These are phyloP conservation scores for Callyntrura guangdongensis DNA, from an alignment of 2,888 invertebrate species.

Conservation along the genomic window DNA sequence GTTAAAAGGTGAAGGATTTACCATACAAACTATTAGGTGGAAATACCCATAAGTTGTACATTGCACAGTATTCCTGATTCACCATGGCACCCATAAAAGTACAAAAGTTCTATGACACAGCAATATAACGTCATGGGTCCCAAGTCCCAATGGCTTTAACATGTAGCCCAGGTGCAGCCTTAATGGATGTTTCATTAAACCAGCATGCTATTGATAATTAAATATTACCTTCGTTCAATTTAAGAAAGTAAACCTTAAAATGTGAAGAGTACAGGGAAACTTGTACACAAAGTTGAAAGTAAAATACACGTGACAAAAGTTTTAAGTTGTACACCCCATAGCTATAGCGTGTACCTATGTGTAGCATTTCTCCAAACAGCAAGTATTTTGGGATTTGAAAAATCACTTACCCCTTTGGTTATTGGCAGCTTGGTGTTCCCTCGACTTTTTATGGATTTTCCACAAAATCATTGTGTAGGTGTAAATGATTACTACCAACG, in stretches of 20 bases:
- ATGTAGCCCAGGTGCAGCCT: not conserved
- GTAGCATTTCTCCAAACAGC: not conserved
- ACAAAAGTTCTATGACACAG: no score
- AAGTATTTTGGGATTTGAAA: not conserved
- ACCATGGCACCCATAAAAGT: no score
- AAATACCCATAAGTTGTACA: no score
- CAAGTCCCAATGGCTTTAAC: not conserved
- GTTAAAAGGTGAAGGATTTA: no score
- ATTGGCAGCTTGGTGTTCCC: constrained; percentile 62
- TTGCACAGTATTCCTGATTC: no score
- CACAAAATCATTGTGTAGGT: constrained; percentile 91
- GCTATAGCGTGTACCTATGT: not conserved
- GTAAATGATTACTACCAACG: constrained; percentile 90
- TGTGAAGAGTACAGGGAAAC: not conserved
- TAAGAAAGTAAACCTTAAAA: not conserved
- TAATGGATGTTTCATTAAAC: no score
- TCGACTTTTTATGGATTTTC: constrained; percentile 90
- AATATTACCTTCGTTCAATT: no score
- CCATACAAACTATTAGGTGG: no score
- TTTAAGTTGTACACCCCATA: not conserved
- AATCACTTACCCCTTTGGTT: constrained; percentile 48
- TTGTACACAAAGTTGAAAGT: not conserved
- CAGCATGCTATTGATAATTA: no score
- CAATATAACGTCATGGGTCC: no score
- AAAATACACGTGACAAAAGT: not conserved